Evolutionary conservation across 2,797 vertebrate species (phyloP).

Genomic region (Malurus leucopterus): DNA sequence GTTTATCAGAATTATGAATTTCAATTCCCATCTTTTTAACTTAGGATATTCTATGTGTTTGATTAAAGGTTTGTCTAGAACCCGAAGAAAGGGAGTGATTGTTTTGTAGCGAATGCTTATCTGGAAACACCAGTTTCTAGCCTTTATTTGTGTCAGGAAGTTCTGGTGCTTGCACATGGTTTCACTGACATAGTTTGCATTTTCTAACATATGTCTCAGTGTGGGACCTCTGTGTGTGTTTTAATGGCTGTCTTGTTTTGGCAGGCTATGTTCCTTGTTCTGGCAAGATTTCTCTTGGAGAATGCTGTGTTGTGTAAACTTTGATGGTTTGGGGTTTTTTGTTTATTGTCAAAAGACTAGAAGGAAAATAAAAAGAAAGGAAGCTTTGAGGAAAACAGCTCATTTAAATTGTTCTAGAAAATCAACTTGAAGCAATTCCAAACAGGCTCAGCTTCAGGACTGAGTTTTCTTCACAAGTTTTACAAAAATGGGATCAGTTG

Average conservation of each 20-base stretch:
- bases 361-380: background rate
- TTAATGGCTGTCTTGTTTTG: conserved; percentile 36
- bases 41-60: background rate
- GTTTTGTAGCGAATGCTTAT: background rate
- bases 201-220: conserved; percentile 28
- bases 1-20: background rate
- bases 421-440: background rate
- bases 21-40: background rate
- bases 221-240: conserved; percentile 13
- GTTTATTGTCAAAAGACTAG: background rate
- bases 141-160: background rate
- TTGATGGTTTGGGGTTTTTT: background rate
- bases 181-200: conserved; percentile 17
- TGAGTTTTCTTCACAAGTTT: background rate
- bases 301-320: background rate
- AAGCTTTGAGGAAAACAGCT: background rate
- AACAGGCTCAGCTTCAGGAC: background rate
- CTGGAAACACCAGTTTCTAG: background rate
- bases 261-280: background rate
- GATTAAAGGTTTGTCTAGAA: background rate
- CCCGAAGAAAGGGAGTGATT: background rate
- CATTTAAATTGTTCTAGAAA: background rate
- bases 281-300: conserved; percentile 16
- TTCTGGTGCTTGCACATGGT: background rate
- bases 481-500: background rate